These are phyloP conservation scores for Micrasema minimum DNA, from an alignment of 1,140 invertebrate species.

Conservation along the genomic window DNA sequence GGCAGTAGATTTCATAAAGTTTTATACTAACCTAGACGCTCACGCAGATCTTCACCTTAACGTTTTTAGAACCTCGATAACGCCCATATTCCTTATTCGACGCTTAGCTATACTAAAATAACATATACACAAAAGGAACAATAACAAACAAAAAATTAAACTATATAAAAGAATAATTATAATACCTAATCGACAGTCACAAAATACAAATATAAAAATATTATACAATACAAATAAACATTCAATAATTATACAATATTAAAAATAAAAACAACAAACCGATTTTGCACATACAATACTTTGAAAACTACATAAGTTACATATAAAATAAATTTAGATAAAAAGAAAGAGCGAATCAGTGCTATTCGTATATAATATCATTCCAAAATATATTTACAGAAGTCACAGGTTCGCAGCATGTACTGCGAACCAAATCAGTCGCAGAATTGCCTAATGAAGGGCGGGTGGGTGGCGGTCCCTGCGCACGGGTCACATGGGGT, in stretches of 20 bases:
- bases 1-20: conserved; percentile 51
- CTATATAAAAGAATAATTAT: conserved; percentile 23
- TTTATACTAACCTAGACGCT: conserved; percentile 49
- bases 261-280: conserved; percentile 37
- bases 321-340: background rate
- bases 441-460: background rate
- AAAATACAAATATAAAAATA: conserved; percentile 51
- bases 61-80: conserved; percentile 41
- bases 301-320: conserved; percentile 3
- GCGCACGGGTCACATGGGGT: conserved; percentile 45
- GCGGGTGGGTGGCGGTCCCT: conserved; percentile 22
- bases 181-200: conserved; percentile 51
- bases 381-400: conserved; percentile 19
- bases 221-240: conserved; percentile 51
- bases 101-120: conserved; percentile 48
- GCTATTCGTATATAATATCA: conserved; percentile 43
- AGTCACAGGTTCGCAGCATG: conserved; percentile 26
- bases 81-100: conserved; percentile 50
- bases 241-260: conserved; percentile 46
- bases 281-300: background rate
- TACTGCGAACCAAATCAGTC: conserved; percentile 29
- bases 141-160: conserved; percentile 46
- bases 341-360: conserved; percentile 6
- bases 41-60: conserved; percentile 47
- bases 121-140: conserved; percentile 53